Evolutionary conservation across 2,797 vertebrate species (phyloP), one percentile per base, ranked within the genome.

Genomic region (Esox masquinongy): DNA sequence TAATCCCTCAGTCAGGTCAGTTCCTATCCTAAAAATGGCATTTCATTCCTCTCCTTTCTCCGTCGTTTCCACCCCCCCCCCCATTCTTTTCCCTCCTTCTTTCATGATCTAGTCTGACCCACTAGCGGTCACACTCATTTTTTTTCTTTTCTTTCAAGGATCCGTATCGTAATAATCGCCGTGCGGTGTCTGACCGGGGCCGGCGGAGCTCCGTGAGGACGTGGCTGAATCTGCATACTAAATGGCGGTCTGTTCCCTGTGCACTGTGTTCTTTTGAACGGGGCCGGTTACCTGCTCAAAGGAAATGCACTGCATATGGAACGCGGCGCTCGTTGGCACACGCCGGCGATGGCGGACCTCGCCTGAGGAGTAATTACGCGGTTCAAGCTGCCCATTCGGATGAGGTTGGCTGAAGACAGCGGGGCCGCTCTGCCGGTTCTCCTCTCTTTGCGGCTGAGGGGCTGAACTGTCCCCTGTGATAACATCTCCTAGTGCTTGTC

Each of bases 401-500:
- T 89, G 89, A 87, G 83, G 82, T 87, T 80, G 89, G 84, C 86
- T 89, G 87, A 82, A 88, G 90, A 90, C 82, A 90, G 87, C 86
- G n/a, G 53, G 19, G 36, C 87, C 86, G 88, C 88, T 81, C 84
- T 82, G 74, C 78, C 88, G 87, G 84, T 90, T 91, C 88, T 88
- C 88, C 87, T 9, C 19, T 56, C 53, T 56, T n/a, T n/a, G n/a
- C n/a, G 53, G 19, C 19, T 56, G 53, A n/a, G 84, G 86, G 87
- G 84, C 88, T 83, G 86, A 80, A 84, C 87, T 87, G 88, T 90
- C 91, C 85, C 87, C 78, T 83, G 87, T 88, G 88, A 91, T 93
- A 91, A 89, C 88, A 81, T 93, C 90, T 90, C 84, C 74, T 68
- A 77, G 88, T 86, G 12, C 17, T 0, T 0, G 34, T 56, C 16